phyloP scores from a whole-genome alignment of 2,888 invertebrate genomes.

The Polymixis lichenea region DNA sequence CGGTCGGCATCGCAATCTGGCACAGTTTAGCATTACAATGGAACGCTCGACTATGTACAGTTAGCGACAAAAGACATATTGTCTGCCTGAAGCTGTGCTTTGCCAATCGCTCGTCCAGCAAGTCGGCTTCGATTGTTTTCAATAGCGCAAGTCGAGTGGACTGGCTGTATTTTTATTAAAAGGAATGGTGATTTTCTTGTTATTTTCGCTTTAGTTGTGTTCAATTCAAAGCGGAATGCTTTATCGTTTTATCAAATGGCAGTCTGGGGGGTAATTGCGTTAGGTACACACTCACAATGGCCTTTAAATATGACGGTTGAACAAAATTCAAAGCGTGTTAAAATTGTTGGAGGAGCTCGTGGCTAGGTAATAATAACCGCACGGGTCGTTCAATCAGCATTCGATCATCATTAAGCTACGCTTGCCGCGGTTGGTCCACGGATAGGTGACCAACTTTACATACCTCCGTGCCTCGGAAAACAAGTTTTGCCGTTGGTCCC shows the following conservation, averaged over 20 bases:
- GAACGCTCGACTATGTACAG: slow-evolving; percentile 64
- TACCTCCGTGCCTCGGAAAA: no score
- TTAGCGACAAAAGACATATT: slow-evolving; percentile 70
- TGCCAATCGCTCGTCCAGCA: slow-evolving; percentile 59
- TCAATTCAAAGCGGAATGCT: not conserved
- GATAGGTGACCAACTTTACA: not conserved
- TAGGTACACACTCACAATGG: not conserved
- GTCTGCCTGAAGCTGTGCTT: slow-evolving; percentile 60
- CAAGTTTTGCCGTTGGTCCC: not conserved
- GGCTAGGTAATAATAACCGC: not conserved
- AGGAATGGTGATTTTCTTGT: slow-evolving; percentile 47
- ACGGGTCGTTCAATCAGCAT: no score
- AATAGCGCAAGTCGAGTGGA: slow-evolving; percentile 59
- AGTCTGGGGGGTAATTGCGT: no score
- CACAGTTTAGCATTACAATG: slow-evolving; percentile 72
- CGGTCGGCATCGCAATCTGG: slow-evolving; percentile 67
- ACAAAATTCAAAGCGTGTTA: not conserved
- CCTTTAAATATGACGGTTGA: not conserved
- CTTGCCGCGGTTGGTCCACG: not conserved
- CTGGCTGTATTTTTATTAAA: slow-evolving; percentile 50
- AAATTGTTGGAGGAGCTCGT: not conserved
- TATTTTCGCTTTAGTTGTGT: slow-evolving; percentile 21
- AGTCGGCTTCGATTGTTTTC: slow-evolving; percentile 65
- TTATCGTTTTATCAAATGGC: not conserved
- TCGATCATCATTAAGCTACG: no score